These are phyloP conservation scores for Mesodorylaimus sp. DNA, from an alignment of 2,888 invertebrate species.

Conservation along the genomic window DNA sequence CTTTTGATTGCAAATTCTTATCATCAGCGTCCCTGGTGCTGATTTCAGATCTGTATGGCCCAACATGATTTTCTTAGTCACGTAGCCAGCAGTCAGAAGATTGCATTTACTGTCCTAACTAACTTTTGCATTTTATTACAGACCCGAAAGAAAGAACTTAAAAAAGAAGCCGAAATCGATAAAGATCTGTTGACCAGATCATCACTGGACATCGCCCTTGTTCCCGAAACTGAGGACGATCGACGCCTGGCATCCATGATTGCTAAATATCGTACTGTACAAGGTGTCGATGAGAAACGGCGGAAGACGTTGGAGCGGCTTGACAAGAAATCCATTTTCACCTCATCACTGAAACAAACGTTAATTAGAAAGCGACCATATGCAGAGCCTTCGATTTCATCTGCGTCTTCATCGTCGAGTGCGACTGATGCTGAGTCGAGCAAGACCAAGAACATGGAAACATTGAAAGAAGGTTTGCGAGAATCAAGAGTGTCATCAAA, in stretches of 20 bases:
- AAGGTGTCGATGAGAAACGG: neutral
- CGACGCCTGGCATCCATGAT: constrained; percentile 2
- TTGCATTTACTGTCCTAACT: no score
- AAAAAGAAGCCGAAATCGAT: neutral
- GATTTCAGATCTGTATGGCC: no score
- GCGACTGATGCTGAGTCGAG: no score
- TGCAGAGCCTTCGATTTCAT: no score
- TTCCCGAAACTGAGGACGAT: constrained; percentile 8
- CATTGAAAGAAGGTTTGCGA: neutral
- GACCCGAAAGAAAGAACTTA: constrained; percentile 4
- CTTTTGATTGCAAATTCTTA: no score
- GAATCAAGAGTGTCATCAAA: neutral
- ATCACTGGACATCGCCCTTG: neutral
- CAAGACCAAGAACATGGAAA: neutral
- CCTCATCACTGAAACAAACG: no score
- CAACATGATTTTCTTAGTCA: no score
- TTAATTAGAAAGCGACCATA: no score
- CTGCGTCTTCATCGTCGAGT: no score
- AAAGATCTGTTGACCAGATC: neutral
- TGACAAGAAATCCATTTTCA: neutral
- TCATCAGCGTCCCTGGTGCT: no score
- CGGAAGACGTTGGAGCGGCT: neutral
- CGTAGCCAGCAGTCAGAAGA: no score
- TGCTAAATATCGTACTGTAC: constrained; percentile 3
- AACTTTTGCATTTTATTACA: no score